Percentiles rank a stretch among this genome's conserved stretches.
These are phyloP conservation scores for Netelia fuscicornis DNA, from an alignment of 2,888 invertebrate genomes.

Conservation along the genomic window DNA sequence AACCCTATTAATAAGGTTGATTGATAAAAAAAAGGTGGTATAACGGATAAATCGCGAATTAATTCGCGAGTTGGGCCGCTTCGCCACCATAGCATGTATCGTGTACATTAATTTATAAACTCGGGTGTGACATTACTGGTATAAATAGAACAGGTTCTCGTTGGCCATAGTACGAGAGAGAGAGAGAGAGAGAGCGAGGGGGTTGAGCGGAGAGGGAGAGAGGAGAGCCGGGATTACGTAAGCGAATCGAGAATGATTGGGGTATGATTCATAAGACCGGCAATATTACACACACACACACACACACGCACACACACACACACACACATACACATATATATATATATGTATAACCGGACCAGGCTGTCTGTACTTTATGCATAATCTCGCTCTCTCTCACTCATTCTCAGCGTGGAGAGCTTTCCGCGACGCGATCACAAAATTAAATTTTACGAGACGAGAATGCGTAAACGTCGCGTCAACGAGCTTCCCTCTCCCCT, in stretches of 20 bases:
- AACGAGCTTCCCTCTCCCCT: background rate
- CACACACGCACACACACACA: background rate
- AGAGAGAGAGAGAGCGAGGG: conserved; percentile 15
- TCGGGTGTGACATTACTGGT: conserved; percentile 61
- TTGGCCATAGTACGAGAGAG: conserved; percentile 28
- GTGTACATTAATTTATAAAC: conserved; percentile 53
- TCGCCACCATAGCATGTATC: conserved; percentile 19
- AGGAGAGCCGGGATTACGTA: conserved; percentile 66
- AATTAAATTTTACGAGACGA: conserved; percentile 66
- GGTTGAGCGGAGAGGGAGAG: conserved; percentile 6
- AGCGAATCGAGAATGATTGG: conserved; percentile 72
- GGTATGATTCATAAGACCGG: conserved; percentile 71
- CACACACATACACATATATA: background rate
- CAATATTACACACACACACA: conserved; percentile 60
- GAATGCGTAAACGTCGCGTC: background rate
- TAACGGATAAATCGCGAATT: conserved; percentile 35
- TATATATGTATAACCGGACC: conserved; percentile 7
- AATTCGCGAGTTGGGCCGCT: conserved; percentile 40
- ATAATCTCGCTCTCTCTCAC: background rate
- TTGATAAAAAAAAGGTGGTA: background rate
- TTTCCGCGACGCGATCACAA: conserved; percentile 4
- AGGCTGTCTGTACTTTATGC: background rate
- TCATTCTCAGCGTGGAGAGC: background rate
- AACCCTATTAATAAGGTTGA: background rate
- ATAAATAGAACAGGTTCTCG: conserved; percentile 61